Evolutionary conservation across 2,888 invertebrate species (phyloP).

Genomic region (Pasiphila rectangulata): DNA sequence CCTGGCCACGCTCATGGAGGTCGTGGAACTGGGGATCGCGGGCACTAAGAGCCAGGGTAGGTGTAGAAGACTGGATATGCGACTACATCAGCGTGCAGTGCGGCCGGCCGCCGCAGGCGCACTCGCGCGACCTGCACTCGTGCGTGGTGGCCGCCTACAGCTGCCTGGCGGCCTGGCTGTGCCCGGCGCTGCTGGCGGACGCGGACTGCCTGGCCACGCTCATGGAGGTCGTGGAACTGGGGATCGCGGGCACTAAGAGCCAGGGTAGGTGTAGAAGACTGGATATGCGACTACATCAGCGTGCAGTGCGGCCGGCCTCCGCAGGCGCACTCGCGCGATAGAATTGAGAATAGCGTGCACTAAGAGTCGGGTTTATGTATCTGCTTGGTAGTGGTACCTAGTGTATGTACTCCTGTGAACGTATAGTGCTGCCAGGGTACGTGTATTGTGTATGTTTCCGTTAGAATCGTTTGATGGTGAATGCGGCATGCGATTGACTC

Average conservation of each 20-base stretch:
- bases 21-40: conserved; percentile 97
- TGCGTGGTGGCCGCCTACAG: conserved; percentile 96
- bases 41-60: conserved; percentile 91
- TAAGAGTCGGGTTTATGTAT: conserved; percentile 85
- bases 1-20: conserved; percentile 95
- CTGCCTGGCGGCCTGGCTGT: conserved; percentile 94
- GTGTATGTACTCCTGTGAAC: too few relatives aligned
- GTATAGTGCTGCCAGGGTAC: too few relatives aligned
- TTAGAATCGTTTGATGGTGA: too few relatives aligned
- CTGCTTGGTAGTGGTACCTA: not conserved
- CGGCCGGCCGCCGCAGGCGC: conserved; percentile 94
- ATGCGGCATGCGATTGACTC: too few relatives aligned
- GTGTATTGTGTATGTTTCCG: too few relatives aligned
- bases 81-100: conserved; percentile 98
- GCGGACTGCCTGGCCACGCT: conserved; percentile 95
- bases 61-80: conserved; percentile 96
- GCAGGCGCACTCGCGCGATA: conserved; percentile 95
- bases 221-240: conserved; percentile 97
- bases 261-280: conserved; percentile 80
- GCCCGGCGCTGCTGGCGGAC: conserved; percentile 95
- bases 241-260: conserved; percentile 97
- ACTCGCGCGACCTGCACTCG: conserved; percentile 96
- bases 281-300: conserved; percentile 98
- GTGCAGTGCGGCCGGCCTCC: conserved; percentile 97
- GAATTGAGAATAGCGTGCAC: conserved; percentile 98